phyloP scores from a whole-genome alignment of 2,888 invertebrate species.

The Anagyrus pseudococci region DNA sequence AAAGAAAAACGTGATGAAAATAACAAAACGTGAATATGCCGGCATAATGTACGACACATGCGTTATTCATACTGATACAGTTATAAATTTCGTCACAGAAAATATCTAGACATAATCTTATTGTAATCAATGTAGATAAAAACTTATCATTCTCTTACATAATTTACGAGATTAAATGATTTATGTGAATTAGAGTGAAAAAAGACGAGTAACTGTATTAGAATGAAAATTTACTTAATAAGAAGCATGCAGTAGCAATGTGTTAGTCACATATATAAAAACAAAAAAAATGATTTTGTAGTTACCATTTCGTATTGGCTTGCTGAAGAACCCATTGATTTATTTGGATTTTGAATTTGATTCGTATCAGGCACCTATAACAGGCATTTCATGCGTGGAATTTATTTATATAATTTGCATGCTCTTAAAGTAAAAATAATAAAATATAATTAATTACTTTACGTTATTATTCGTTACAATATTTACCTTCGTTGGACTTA shows the following conservation, averaged over 20 bases:
- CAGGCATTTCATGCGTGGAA: conserved; percentile 23
- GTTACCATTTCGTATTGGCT: conserved; percentile 60
- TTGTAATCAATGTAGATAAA: too few species aligned
- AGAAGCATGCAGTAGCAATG: conserved; percentile 37
- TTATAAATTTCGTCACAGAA: conserved; percentile 23
- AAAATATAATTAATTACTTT: neutral
- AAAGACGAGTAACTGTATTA: conserved; percentile 39
- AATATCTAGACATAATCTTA: too few species aligned
- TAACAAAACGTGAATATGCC: conserved; percentile 56
- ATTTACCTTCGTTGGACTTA: conserved; percentile 70
- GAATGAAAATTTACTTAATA: conserved; percentile 37
- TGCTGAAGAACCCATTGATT: conserved; percentile 55
- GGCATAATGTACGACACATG: conserved; percentile 58
- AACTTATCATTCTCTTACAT: too few species aligned
- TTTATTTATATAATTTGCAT: conserved; percentile 26
- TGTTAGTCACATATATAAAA: conserved; percentile 32
- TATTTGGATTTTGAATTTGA: conserved; percentile 58
- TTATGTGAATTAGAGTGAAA: too few species aligned
- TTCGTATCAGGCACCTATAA: conserved; percentile 58
- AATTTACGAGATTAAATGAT: too few species aligned
- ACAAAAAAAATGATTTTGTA: conserved; percentile 38
- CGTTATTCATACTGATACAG: conserved; percentile 52
- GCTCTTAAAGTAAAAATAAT: conserved; percentile 1
- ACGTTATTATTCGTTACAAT: conserved; percentile 31
- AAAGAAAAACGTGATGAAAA: conserved; percentile 41